phyloP scores from a whole-genome alignment of 2,113 vertebrate species.

The Galbula dea region DNA sequence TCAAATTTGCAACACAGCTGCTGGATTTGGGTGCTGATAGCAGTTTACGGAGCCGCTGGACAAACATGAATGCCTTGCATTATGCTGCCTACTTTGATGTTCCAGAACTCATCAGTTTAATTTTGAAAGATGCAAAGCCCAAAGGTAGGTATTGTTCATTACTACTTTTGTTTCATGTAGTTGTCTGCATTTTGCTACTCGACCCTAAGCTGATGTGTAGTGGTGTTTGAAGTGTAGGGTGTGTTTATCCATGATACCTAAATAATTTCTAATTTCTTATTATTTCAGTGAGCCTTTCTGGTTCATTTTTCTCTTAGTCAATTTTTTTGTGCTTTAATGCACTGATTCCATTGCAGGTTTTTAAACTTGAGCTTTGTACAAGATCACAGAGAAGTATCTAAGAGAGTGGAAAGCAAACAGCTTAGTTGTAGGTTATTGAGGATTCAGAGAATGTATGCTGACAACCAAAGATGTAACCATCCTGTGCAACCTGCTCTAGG shows the following conservation, averaged over 20 bases:
- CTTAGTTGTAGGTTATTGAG: background rate
- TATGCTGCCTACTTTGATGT: constrained; percentile 98
- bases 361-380: background rate
- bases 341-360: background rate
- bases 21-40: constrained; percentile 88
- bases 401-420: background rate
- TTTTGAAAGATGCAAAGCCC: constrained; percentile 86
- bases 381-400: background rate
- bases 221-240: background rate
- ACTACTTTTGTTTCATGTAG: background rate
- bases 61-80: constrained; percentile 97
- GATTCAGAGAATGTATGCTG: background rate
- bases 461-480: background rate
- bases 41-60: constrained; percentile 93
- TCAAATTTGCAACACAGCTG: constrained; percentile 85
- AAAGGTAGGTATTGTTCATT: constrained; percentile 83
- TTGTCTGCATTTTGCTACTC: background rate
- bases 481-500: too few relatives aligned
- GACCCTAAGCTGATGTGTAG: background rate
- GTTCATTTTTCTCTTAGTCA: background rate
- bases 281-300: background rate
- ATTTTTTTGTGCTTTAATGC: background rate
- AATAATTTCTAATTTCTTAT: background rate
- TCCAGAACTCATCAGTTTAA: constrained; percentile 86
- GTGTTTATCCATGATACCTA: background rate